phyloP scores from a whole-genome alignment of 2,888 invertebrate genomes.

The Gastrophysa polygoni region DNA sequence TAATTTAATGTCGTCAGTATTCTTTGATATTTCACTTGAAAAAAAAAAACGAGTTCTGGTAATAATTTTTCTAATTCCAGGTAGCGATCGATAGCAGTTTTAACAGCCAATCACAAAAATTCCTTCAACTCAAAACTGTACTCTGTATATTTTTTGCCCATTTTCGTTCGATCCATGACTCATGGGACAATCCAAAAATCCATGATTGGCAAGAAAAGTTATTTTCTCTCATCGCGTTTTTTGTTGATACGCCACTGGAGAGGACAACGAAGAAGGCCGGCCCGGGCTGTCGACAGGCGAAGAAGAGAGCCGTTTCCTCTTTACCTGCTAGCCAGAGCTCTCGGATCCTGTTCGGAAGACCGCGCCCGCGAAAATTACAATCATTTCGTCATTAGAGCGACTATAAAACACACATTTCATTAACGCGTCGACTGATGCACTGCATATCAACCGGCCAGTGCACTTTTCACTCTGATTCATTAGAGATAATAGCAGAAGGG shows the following conservation, averaged over 20 bases:
- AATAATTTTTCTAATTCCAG: no score
- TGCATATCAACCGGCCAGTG: constrained; percentile 23
- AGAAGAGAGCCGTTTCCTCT: neutral
- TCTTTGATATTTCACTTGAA: no score
- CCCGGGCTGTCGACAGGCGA: neutral
- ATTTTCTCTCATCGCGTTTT: no score
- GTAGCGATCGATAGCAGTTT: no score
- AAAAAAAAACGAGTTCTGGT: no score
- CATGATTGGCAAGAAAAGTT: no score
- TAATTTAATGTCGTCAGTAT: no score
- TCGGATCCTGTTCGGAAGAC: constrained; percentile 24
- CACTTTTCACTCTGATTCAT: neutral
- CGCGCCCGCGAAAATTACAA: constrained; percentile 53
- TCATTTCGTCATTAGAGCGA: constrained; percentile 50
- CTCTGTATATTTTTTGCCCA: no score
- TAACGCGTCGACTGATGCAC: constrained; percentile 28
- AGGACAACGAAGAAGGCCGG: neutral
- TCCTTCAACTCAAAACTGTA: no score
- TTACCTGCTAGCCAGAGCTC: neutral
- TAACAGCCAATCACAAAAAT: no score
- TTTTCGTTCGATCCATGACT: no score
- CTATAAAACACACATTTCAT: constrained; percentile 50
- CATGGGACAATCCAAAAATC: no score
- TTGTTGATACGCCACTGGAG: neutral
- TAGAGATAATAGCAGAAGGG: neutral